Base-by-base conservation (phyloP, 2,113 vertebrate species). In the Synchiropus splendidus region DNA sequence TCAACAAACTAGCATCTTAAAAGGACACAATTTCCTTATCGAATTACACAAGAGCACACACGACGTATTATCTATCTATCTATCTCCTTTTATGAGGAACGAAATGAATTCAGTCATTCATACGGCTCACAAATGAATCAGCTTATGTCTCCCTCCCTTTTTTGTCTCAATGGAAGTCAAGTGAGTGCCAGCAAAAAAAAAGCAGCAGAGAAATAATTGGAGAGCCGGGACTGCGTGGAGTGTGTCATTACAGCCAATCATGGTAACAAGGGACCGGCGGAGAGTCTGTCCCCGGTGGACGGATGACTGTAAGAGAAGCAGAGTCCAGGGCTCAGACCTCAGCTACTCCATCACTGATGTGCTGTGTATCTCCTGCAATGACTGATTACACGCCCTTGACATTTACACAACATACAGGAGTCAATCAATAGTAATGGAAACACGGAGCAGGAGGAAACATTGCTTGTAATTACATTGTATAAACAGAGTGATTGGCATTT, bases 171-270 rank as follows among this genome's bases (percentile, higher is more conserved):
- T 54, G 52, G 60, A 66, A 76, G 53, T 72, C 63, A 74, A 79
- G 75, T 80, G 67, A 61, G 49, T 48, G 58, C 58, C 71, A 56
- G 3, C 45, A 77, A 79, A 69, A 69, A 64, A 72, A 53, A 16
- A 54, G 8, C 40, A 32, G 47, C 67, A 68, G 38, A 15, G 39
- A 78, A 70, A 75, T 77, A 76, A 80, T 77, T 68, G 65, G 58
- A 36, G 48, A 58, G 68, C 48, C 2, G 39, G 53, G 60, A 75
- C 68, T 47, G 54, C 58, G 74, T 60, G 53, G 57, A 75, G 67
- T 52, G 61, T 64, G 68, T 42, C 73, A 70, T 82, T 78, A 80
- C 45, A 45, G 60, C 69, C 79, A 68, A 79, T 82, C 80, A 75
- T 67, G 16, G 9, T 72, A 70, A 72, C 31, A 36, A 73, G 61